Evolutionary conservation across 2,797 vertebrate species (phyloP), one percentile per base, ranked within the genome.

Genomic region (Parauchenoglanis ngamensis): DNA sequence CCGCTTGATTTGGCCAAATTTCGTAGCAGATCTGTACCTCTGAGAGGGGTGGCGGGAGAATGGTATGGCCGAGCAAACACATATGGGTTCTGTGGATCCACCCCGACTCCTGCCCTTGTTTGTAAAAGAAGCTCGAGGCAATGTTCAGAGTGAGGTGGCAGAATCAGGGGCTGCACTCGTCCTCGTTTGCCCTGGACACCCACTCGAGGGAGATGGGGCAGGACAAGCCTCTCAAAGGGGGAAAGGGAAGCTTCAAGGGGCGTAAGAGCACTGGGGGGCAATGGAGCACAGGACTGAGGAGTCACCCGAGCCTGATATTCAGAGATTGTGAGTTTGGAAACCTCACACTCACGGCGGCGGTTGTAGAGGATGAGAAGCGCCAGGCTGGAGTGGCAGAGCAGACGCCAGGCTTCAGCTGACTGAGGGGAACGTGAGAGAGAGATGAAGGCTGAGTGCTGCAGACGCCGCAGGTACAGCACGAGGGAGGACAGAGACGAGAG

Each of bases 341-440:
- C 96, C 91, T 96, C 96, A 17, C 95, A 96, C 91, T 96, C 96
- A 0, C 96, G 95, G 0, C 96, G 92, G 0, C 96, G 94, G 91
- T 96, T 96, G 91, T 96, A 96, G 31, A 96, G 92, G 90, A 96
- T 96, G 78, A 96, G 95, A 35, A 96, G 95, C 1, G 95, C 95
- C 88, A 96, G 91, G 91, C 95, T 96, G 90, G 95, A 96, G 91
- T 96, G 95, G 91, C 96, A 96, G 44, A 96, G 94, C 6, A 96
- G 95, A 72, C 96, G 95, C 96, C 96, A 96, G 72, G 95, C 95
- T 89, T 96, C 96, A 0, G 96, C 93, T 0, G 96, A 96, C 90
- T 96, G 95, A 4, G 95, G 93, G 84, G 95, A 93, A 23, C 95
- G 94, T 0, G 95, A 95, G 57, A 96, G 91, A 0, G 96, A 96